Evolutionary conservation across 2,797 vertebrate species (phyloP).

Genomic region (Microctenopoma steveboyesi): DNA sequence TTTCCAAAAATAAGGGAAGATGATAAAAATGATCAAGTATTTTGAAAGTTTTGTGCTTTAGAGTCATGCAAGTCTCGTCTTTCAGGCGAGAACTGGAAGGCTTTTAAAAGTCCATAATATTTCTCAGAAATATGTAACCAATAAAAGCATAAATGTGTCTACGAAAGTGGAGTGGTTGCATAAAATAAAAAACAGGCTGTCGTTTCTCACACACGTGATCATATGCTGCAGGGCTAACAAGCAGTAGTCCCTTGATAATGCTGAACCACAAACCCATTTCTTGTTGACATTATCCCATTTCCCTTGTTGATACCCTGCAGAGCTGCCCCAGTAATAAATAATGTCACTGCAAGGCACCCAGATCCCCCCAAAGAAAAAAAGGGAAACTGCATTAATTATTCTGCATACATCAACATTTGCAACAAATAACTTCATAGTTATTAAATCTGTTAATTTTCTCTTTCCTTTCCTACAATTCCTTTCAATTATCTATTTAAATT

Average conservation of each 20-base stretch:
- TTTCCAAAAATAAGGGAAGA: conserved; percentile 34
- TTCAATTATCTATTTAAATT: conserved; percentile 17
- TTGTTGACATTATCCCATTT: conserved; percentile 67
- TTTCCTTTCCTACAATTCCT: conserved; percentile 21
- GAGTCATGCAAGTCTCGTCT: background rate
- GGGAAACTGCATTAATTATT: conserved; percentile 1
- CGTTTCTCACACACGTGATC: conserved; percentile 39
- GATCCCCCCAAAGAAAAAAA: conserved; percentile 18
- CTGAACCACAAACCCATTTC: conserved; percentile 81
- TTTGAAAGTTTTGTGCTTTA: background rate
- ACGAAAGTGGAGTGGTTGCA: background rate
- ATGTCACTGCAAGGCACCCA: conserved; percentile 39
- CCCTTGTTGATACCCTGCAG: conserved; percentile 52
- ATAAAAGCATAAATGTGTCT: background rate
- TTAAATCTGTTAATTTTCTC: background rate
- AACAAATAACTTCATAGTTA: background rate
- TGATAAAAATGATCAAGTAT: background rate
- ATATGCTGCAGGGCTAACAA: conserved; percentile 51
- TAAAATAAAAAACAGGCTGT: conserved; percentile 7
- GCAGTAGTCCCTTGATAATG: conserved; percentile 56
- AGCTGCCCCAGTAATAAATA: conserved; percentile 73
- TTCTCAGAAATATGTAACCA: conserved; percentile 14
- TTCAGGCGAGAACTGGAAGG: background rate
- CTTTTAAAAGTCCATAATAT: conserved; percentile 10
- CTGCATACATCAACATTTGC: conserved; percentile 4